Base-by-base conservation (phyloP, 1,140 invertebrate species). In the Zaprionus kolodkinae region DNA sequence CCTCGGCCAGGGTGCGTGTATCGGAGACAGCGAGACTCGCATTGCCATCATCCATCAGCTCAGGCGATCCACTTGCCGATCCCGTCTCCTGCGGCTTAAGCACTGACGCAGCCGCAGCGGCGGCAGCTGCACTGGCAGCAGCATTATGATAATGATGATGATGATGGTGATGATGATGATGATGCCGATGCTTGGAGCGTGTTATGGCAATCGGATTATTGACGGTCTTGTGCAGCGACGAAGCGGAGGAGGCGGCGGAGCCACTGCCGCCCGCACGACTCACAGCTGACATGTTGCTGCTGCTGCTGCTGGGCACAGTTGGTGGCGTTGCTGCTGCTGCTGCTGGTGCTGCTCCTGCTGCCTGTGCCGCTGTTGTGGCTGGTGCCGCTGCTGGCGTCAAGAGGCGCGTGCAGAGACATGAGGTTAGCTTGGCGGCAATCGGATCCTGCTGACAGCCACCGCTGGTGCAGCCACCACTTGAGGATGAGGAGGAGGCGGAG, bases 1-100 rank as follows among this genome's bases (percentile, higher is more conserved):
- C 97, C 91, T 98, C 97, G 43, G 96, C 96, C 3, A 98, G 94
- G 9, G 96, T 96, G 67, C 95, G 94, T 6, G 96, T 96, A 83
- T 97, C 96, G 55, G 94, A 93, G 11, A 87, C 78, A 9, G 40
- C 40, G 0, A 45, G 40, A 45, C n/a, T 15, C 2, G 64, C 78
- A 33, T 95, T 86, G 1, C 93, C 93, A 3, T 90, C 92, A 48
- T 83, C 78, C 48, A 83, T 12, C 17, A 0, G 56, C 36, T 21
- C 63, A 65, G 11, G 17, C 7, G 38, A 43, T 4, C 15, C 33
- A 17, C 15, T 27, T n/a, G n/a, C n/a, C n/a, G n/a, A n/a, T n/a
- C n/a, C n/a, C n/a, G n/a, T n/a, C n/a, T 30, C 43, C 4, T 72
- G 65, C 0, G 33, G 36, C 11, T 65, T 71, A 1, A 43, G 65